Base-by-base conservation (phyloP, 1,140 invertebrate genomes). In the Catajapyx aquilonaris region DNA sequence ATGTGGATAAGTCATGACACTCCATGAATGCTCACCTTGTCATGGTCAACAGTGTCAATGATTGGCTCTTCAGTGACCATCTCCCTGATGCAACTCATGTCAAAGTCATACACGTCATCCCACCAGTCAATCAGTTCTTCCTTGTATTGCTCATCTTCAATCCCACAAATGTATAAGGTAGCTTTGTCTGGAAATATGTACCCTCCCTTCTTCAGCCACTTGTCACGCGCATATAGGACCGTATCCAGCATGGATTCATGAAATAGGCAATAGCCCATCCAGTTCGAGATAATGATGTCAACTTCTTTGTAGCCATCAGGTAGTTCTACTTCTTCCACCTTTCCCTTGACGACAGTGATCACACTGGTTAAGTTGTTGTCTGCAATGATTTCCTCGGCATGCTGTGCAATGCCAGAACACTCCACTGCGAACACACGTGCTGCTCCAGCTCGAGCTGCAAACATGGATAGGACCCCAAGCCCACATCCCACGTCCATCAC, bases 401-500 rank as follows among this genome's bases (percentile, higher is more conserved):
- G 64, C 57, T 76, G 76, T 32, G 87, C 78, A 31, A 91, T 71
- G 47, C 87, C 74, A 34, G 87, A 91, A 44, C 84, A 79, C 68
- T 94, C 85, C 20, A 97, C 74, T 31, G 85, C 91, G 52, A 88
- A 85, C 4, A 98, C 88, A 61, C 78, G 78, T 31, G 71, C 69
- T 30, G 90, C 90, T 20, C 91, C 93, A 38, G 87, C 87, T 59
- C 86, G 76, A 13, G 87, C 88, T 52, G 81, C 85, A 66, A 94
- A 94, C 67, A 97, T 77, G 15, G 88, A 94, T 7, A 98, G 62
- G 49, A 99, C 95, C 19, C 77, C 90, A 21, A 91, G 96, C 2
- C 94, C 94, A 57, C 88, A 93, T 11, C 94, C 94, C 36, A 98
- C 77, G 65, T 99, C 94, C 47, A 98, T 61, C 25, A 98, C 83